phyloP scores from a whole-genome alignment of 1,140 invertebrate genomes.

The Drosophila grimshawi region DNA sequence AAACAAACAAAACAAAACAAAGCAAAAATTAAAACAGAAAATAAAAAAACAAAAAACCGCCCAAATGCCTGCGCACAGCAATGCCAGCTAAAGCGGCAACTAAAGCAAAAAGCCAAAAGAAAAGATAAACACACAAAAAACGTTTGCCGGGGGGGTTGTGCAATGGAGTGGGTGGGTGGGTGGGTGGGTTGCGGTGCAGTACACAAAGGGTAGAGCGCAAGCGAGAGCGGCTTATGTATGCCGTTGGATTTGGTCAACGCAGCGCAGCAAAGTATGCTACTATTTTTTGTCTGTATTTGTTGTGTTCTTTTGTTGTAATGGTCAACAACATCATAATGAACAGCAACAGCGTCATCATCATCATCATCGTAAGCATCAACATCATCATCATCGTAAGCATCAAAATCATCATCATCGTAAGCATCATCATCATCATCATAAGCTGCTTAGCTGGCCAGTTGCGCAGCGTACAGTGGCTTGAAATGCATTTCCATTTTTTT shows the following conservation, averaged over 20 bases:
- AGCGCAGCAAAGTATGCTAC: conserved; percentile 50
- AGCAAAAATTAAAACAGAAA: background rate
- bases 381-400: conserved; percentile 14
- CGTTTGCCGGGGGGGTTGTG: too few relatives aligned
- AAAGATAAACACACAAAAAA: conserved; percentile 38
- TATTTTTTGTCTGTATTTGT: conserved; percentile 25
- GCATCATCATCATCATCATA: conserved; percentile 10
- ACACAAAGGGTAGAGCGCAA: background rate
- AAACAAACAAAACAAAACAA: background rate
- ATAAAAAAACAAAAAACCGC: background rate
- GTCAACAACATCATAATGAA: conserved; percentile 6
- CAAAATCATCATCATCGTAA: conserved; percentile 6
- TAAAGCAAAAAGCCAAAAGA: conserved; percentile 21
- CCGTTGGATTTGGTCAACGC: conserved; percentile 31
- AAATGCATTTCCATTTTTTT: background rate
- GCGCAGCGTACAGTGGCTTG: conserved; percentile 21
- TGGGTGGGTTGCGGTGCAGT: background rate
- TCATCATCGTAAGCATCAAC: conserved; percentile 4
- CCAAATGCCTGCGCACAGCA: conserved; percentile 8
- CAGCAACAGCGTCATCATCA: conserved; percentile 1
- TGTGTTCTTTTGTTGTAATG: conserved; percentile 6
- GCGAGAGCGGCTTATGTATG: conserved; percentile 11
- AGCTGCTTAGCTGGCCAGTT: conserved; percentile 32
- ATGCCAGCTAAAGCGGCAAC: conserved; percentile 7
- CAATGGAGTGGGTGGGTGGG: background rate